Evolutionary conservation across 2,797 vertebrate genomes (phyloP).

Genomic region (Acipenser oxyrinchus): DNA sequence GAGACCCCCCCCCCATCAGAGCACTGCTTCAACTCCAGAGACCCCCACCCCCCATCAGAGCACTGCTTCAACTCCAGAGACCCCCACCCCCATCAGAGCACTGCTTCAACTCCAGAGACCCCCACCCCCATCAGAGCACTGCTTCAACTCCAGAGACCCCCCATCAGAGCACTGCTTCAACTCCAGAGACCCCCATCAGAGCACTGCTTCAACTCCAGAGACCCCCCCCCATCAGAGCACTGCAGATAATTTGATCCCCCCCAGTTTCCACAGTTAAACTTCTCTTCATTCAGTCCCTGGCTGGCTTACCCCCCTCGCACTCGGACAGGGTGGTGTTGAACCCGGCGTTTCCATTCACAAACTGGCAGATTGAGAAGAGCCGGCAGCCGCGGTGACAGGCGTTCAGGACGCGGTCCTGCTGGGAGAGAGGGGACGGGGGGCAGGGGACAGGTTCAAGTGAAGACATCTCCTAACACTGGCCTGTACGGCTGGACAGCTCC

Average conservation of each 20-base stretch:
- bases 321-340: conserved; percentile 83
- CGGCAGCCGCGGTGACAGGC: conserved; percentile 92
- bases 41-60: too few relatives aligned
- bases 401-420: conserved; percentile 74
- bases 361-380: conserved; percentile 95
- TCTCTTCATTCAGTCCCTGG: not conserved
- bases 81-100: too few relatives aligned
- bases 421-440: conserved; percentile 14
- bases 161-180: too few relatives aligned
- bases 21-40: too few relatives aligned
- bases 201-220: too few relatives aligned
- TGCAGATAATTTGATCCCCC: too few relatives aligned
- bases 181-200: too few relatives aligned
- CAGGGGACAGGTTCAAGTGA: not conserved
- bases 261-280: too few relatives aligned
- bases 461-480: not conserved
- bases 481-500: not conserved
- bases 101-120: too few relatives aligned
- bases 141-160: too few relatives aligned
- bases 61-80: too few relatives aligned
- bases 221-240: not conserved
- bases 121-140: not conserved
- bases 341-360: conserved; percentile 80
- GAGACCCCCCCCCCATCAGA: not conserved
- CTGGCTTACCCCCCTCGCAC: conserved; percentile 82